phyloP scores from a whole-genome alignment of 2,888 invertebrate species.

The Eupsilia transversa region DNA sequence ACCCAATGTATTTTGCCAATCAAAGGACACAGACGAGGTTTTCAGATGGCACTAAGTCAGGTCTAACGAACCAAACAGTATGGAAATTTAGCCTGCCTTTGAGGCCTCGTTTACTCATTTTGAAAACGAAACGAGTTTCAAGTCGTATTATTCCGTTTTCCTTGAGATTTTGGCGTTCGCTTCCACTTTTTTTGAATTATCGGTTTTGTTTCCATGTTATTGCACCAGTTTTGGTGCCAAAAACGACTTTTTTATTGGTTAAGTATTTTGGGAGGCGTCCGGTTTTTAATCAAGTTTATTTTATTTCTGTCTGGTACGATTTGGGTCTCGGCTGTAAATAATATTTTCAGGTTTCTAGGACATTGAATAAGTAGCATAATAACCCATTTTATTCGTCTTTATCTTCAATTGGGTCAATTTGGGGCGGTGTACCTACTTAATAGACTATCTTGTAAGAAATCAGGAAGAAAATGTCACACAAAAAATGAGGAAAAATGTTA shows the following conservation, averaged over 20 bases:
- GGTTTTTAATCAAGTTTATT: conserved; percentile 34
- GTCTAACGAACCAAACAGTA: conserved; percentile 71
- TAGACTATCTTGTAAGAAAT: background rate
- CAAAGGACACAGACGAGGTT: conserved; percentile 60
- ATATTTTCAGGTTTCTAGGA: conserved; percentile 13
- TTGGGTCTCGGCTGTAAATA: background rate
- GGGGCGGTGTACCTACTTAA: background rate
- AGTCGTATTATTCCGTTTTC: conserved; percentile 53
- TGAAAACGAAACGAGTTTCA: conserved; percentile 58
- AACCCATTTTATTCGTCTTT: background rate
- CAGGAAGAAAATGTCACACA: too few relatives aligned
- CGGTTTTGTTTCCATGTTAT: conserved; percentile 33
- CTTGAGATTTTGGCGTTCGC: conserved; percentile 51
- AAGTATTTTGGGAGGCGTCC: conserved; percentile 31
- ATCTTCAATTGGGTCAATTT: background rate
- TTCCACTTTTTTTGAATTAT: conserved; percentile 44
- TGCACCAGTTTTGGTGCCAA: conserved; percentile 48
- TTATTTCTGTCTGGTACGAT: conserved; percentile 19
- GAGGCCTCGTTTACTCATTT: conserved; percentile 60
- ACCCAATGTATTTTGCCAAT: conserved; percentile 60
- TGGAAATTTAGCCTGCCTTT: conserved; percentile 65
- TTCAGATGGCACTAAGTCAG: conserved; percentile 64
- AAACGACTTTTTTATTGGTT: conserved; percentile 37
- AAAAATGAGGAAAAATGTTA: background rate
- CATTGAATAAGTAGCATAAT: background rate